phyloP scores from a whole-genome alignment of 1,140 invertebrate genomes.

The Metaphire vulgaris region DNA sequence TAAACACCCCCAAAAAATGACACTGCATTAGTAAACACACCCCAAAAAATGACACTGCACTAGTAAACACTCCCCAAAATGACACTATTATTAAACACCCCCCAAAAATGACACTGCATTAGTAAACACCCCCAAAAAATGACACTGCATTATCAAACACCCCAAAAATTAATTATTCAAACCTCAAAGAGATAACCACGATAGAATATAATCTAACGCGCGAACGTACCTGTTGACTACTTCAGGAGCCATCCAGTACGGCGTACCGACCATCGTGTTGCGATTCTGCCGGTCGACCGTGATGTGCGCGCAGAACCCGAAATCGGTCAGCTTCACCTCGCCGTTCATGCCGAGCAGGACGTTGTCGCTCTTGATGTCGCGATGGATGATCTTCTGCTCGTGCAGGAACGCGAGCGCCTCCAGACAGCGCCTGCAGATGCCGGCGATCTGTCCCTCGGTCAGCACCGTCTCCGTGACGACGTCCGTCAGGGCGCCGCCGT shows the following conservation, averaged over 20 bases:
- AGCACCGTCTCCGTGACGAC: constrained; percentile 58
- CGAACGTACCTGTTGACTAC: constrained; percentile 37
- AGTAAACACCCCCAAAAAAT: too few species aligned
- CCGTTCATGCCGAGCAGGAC: constrained; percentile 31
- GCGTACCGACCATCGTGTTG: constrained; percentile 53
- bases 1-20: too few species aligned
- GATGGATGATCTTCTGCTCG: constrained; percentile 28
- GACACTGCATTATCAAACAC: constrained; percentile 57
- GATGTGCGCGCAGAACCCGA: constrained; percentile 52
- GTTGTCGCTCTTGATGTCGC: constrained; percentile 31
- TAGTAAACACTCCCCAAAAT: too few species aligned
- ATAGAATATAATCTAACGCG: too few species aligned
- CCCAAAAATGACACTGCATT: too few species aligned
- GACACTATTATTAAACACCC: too few species aligned
- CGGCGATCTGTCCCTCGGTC: constrained; percentile 84
- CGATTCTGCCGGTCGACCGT: constrained; percentile 38
- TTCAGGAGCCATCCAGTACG: constrained; percentile 43
- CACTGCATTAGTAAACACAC: too few species aligned
- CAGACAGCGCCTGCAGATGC: constrained; percentile 73
- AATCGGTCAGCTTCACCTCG: too few species aligned
- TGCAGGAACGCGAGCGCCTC: constrained; percentile 24
- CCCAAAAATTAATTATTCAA: neutral
- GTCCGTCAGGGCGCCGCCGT: constrained; percentile 57
- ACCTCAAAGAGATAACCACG: neutral
- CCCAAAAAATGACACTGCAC: too few species aligned